Conservation (phyloP, 2,113 vertebrate species). For the Lates calcarifer region DNA sequence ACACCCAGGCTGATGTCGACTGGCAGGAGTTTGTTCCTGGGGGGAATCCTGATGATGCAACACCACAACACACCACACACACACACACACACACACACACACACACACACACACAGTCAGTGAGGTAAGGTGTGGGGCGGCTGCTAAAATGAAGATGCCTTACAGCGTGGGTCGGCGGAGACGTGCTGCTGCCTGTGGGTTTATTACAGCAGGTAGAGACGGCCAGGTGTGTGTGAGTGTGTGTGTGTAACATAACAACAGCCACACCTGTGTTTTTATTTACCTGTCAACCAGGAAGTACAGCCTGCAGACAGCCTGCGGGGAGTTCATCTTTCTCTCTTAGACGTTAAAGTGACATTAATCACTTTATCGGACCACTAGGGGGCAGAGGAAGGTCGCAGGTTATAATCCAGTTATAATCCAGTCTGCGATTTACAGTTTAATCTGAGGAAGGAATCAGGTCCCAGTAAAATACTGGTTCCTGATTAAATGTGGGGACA, state of each 20-base stretch:
- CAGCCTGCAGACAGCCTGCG: background rate
- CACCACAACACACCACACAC: slow-evolving; percentile 7
- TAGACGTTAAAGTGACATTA: background rate
- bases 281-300: slow-evolving; percentile 6
- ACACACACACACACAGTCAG: background rate
- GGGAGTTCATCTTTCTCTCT: background rate
- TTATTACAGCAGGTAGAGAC: background rate
- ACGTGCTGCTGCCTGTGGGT: slow-evolving; percentile 34
- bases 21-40: background rate
- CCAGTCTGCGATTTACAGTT: no score
- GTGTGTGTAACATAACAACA: background rate
- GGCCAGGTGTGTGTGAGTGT: background rate
- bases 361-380: background rate
- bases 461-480: no score
- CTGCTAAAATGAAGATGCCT: slow-evolving; percentile 23
- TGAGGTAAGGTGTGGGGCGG: background rate
- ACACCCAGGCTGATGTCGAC: background rate
- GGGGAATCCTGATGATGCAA: slow-evolving; percentile 49
- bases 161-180: background rate
- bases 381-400: no score
- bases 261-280: slow-evolving; percentile 39
- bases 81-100: background rate
- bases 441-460: no score
- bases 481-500: no score
- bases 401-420: no score